Evolutionary conservation across 2,888 invertebrate genomes (phyloP).

Genomic region (Phortica magna): DNA sequence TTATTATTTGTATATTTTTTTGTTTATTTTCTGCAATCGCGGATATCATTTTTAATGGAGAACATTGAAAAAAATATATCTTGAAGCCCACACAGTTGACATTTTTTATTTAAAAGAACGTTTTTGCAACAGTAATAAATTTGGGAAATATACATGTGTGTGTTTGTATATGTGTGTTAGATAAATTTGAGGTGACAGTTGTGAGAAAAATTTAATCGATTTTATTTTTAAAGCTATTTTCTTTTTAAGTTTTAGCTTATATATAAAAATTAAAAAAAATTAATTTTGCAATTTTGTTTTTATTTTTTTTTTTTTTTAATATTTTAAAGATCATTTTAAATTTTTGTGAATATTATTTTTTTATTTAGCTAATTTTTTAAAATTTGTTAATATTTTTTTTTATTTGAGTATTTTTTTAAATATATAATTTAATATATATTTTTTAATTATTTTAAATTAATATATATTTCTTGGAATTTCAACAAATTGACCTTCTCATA

Average conservation of each 20-base stretch:
- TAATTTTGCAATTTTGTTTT: background rate
- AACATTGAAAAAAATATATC: background rate
- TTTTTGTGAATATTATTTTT: too few relatives aligned
- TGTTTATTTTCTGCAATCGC: background rate
- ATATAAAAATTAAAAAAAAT: too few relatives aligned
- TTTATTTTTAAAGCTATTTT: too few relatives aligned
- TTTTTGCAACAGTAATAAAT: conserved; percentile 30
- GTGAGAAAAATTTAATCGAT: too few relatives aligned
- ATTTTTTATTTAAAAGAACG: conserved; percentile 1
- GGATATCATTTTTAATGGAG: background rate
- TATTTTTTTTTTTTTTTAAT: conserved; percentile 16
- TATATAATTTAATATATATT: background rate
- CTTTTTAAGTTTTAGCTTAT: too few relatives aligned
- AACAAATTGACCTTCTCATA: too few relatives aligned
- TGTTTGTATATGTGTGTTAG: background rate
- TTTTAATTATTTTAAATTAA: too few relatives aligned
- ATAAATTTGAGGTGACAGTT: conserved; percentile 23
- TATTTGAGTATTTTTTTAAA: conserved; percentile 58
- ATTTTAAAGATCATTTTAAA: too few relatives aligned
- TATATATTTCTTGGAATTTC: too few relatives aligned
- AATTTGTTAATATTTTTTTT: conserved; percentile 23
- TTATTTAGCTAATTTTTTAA: background rate
- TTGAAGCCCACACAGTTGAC: conserved; percentile 17
- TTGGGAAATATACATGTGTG: conserved; percentile 36
- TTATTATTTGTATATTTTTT: background rate